A percentile compares a stretch with the other conserved stretches of the same genome.
phyloP scores from a whole-genome alignment of 2,888 invertebrate species.

The Eupeodes latifasciatus region DNA sequence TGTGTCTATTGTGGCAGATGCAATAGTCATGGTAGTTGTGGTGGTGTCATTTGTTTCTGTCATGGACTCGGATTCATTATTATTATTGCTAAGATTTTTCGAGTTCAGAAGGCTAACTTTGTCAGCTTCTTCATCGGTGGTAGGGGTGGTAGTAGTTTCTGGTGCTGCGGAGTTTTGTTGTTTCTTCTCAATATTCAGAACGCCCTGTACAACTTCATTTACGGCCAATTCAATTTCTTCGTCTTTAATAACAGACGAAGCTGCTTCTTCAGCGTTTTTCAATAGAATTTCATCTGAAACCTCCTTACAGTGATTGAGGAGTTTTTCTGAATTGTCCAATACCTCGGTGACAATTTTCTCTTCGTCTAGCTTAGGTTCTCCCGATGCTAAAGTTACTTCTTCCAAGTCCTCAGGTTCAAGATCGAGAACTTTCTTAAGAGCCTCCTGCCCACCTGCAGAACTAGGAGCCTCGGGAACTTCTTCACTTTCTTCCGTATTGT shows the following conservation, averaged over 20 bases:
- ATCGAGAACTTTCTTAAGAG: slow-evolving; percentile 84
- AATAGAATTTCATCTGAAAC: slow-evolving; percentile 80
- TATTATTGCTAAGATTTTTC: slow-evolving; percentile 81
- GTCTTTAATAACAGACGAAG: slow-evolving; percentile 85
- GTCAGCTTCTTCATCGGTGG: slow-evolving; percentile 76
- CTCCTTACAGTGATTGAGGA: slow-evolving; percentile 84
- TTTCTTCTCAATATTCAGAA: slow-evolving; percentile 84
- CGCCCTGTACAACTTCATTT: slow-evolving; percentile 85
- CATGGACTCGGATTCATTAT: slow-evolving; percentile 72
- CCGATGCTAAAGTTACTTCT: slow-evolving; percentile 79
- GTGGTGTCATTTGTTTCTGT: slow-evolving; percentile 61
- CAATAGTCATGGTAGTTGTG: slow-evolving; percentile 74
- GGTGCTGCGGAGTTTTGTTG: slow-evolving; percentile 66
- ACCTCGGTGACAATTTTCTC: slow-evolving; percentile 85
- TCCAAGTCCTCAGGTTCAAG: slow-evolving; percentile 81
- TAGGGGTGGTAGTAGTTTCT: slow-evolving; percentile 57
- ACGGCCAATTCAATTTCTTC: slow-evolving; percentile 85
- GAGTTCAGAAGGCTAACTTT: slow-evolving; percentile 81
- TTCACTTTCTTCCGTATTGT: slow-evolving; percentile 24
- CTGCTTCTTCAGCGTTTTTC: slow-evolving; percentile 78
- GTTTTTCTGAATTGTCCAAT: slow-evolving; percentile 85
- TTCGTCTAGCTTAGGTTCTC: slow-evolving; percentile 82
- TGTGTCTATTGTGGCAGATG: slow-evolving; percentile 64
- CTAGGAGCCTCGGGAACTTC: slow-evolving; percentile 77
- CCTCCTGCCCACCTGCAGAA: slow-evolving; percentile 81